Conservation (phyloP, 2,113 vertebrate genomes). For the Nyctibius bracteatus region DNA sequence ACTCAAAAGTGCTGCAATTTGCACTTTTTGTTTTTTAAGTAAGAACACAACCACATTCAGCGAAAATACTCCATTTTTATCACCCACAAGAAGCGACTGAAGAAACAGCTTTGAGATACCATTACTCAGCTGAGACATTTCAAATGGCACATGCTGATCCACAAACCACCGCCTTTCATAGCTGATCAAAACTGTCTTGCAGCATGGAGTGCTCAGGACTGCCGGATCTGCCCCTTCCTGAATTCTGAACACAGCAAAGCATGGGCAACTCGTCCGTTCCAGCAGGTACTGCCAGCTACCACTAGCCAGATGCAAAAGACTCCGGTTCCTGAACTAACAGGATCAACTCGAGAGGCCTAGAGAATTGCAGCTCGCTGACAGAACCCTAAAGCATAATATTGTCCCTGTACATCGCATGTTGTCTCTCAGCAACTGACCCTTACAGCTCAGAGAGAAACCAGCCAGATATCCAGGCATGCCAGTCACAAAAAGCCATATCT, state of each 20-base stretch:
- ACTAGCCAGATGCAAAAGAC: background rate
- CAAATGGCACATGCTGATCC: background rate
- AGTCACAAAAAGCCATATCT: background rate
- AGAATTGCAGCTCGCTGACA: background rate
- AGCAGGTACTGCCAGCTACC: background rate
- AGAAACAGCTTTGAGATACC: background rate
- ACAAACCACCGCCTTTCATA: background rate
- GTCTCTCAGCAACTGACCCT: background rate
- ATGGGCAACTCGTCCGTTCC: background rate
- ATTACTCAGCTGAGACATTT: background rate
- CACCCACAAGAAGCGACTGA: background rate
- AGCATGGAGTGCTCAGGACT: background rate
- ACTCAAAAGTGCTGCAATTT: background rate
- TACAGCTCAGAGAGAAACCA: background rate
- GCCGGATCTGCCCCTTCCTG: background rate
- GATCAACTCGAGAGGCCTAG: background rate
- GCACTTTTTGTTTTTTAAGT: background rate
- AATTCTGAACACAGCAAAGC: background rate
- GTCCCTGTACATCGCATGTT: background rate
- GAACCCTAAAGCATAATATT: fast-evolving
- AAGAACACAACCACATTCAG: background rate
- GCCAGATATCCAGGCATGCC: background rate
- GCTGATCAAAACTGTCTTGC: background rate
- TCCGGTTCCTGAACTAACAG: background rate
- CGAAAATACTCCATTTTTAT: background rate